phyloP scores from a whole-genome alignment of 2,797 vertebrate species.

The Eurystomus glaucurus region DNA sequence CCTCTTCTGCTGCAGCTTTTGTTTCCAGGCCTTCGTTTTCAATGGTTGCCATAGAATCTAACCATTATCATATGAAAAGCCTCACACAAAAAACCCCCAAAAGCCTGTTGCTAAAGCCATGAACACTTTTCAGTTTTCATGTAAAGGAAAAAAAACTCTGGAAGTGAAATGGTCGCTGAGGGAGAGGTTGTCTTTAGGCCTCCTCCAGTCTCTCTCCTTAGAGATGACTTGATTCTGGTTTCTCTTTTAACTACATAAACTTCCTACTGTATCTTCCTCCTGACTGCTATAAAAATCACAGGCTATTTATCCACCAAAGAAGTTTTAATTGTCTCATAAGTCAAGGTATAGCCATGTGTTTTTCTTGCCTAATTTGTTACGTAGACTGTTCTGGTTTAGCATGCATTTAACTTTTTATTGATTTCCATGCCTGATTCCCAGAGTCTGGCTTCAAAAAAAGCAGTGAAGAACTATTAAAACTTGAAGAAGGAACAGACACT shows the following conservation, averaged over 20 bases:
- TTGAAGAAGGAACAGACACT: background rate
- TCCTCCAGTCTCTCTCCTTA: background rate
- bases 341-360: constrained; percentile 31
- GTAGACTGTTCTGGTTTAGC: background rate
- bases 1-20: constrained; percentile 82
- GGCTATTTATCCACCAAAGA: constrained; percentile 54
- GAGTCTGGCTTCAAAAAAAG: background rate
- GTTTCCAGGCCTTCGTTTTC: constrained; percentile 82
- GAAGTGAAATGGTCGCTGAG: constrained; percentile 67
- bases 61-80: constrained; percentile 88
- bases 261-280: constrained; percentile 22
- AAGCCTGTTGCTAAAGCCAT: constrained; percentile 82
- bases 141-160: constrained; percentile 32
- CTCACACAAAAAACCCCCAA: constrained; percentile 66
- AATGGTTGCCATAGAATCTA: constrained; percentile 87
- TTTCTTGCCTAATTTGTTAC: constrained; percentile 40
- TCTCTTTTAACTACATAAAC: constrained; percentile 36
- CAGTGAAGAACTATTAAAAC: background rate
- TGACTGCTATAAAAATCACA: constrained; percentile 32
- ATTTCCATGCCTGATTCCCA: background rate
- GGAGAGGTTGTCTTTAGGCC: constrained; percentile 48
- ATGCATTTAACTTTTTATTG: constrained; percentile 13
- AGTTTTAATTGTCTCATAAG: constrained; percentile 70
- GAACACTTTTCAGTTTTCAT: constrained; percentile 76
- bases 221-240: constrained; percentile 20